Evolutionary conservation across 2,888 invertebrate genomes (phyloP).

Genomic region (Meandrusa payeni): DNA sequence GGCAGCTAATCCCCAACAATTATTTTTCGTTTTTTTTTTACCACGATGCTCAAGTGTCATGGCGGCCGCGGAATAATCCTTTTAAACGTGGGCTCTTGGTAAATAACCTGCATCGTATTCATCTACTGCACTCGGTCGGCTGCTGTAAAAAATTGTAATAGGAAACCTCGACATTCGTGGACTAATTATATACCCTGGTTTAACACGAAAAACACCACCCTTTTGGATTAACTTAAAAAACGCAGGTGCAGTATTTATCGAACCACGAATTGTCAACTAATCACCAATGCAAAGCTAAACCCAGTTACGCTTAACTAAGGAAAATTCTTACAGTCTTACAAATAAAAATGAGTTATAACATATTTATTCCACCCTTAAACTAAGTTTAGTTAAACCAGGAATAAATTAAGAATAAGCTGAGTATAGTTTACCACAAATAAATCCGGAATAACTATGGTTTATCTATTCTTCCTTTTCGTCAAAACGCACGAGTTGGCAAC

Average conservation of each 20-base stretch:
- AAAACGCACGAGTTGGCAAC: no score
- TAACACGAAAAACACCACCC: slow-evolving; percentile 6
- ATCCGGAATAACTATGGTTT: no score
- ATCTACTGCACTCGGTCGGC: slow-evolving; percentile 38
- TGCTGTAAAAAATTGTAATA: slow-evolving; percentile 56
- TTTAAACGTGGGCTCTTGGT: slow-evolving; percentile 62
- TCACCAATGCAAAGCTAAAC: no score
- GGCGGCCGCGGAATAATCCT: slow-evolving; percentile 70
- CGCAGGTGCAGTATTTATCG: slow-evolving; percentile 4
- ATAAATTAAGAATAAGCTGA: no score
- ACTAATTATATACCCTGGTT: slow-evolving; percentile 29
- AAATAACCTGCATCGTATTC: slow-evolving; percentile 68
- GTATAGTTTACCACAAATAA: no score
- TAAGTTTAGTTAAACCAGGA: no score
- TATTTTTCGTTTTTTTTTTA: slow-evolving; percentile 55
- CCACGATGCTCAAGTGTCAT: slow-evolving; percentile 63
- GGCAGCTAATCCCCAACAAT: slow-evolving; percentile 76
- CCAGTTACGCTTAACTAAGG: no score
- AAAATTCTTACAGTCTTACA: no score
- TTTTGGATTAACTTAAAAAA: slow-evolving; percentile 8
- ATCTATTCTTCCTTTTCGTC: no score
- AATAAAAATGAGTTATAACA: no score
- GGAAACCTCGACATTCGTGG: slow-evolving; percentile 41
- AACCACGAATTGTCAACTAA: background rate
- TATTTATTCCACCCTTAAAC: no score